Evolutionary conservation across 2,888 invertebrate genomes (phyloP).

Genomic region (Patella depressa): DNA sequence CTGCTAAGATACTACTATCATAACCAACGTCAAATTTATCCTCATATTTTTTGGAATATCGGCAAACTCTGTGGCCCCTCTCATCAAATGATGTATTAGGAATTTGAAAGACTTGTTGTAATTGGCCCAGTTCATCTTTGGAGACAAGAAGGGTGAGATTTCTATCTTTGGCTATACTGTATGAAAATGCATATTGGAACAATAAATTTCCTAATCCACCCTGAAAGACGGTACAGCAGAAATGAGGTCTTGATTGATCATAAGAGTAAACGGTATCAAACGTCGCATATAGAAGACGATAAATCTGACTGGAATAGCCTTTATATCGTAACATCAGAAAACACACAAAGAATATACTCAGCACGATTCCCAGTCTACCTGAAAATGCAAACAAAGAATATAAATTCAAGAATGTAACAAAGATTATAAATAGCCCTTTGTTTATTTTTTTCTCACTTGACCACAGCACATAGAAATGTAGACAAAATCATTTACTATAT

Average conservation of each 20-base stretch:
- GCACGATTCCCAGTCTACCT: not conserved
- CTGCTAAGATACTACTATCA: not conserved
- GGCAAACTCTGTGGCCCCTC: not conserved
- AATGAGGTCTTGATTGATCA: not conserved
- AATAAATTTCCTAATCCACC: slow-evolving; percentile 25
- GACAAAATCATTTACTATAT: no score
- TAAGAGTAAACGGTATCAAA: not conserved
- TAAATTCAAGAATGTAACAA: no score
- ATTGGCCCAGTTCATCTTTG: not conserved
- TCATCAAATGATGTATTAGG: not conserved
- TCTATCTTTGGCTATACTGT: slow-evolving; percentile 8
- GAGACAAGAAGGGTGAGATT: slow-evolving; percentile 17
- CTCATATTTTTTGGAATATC: not conserved
- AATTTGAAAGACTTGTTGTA: slow-evolving; percentile 14
- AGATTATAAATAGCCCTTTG: no score
- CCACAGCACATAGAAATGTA: no score
- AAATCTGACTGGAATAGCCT: not conserved
- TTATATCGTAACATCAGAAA: not conserved
- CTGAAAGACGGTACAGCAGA: slow-evolving; percentile 5
- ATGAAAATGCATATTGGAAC: slow-evolving; percentile 25
- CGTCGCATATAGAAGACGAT: not conserved
- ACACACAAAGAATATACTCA: not conserved
- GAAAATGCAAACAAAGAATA: not conserved
- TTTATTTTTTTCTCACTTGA: no score
- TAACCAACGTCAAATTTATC: not conserved